phyloP scores from a whole-genome alignment of 37 sponge, comb jelly and placozoan genomes.

The Spongilla lacustris region DNA sequence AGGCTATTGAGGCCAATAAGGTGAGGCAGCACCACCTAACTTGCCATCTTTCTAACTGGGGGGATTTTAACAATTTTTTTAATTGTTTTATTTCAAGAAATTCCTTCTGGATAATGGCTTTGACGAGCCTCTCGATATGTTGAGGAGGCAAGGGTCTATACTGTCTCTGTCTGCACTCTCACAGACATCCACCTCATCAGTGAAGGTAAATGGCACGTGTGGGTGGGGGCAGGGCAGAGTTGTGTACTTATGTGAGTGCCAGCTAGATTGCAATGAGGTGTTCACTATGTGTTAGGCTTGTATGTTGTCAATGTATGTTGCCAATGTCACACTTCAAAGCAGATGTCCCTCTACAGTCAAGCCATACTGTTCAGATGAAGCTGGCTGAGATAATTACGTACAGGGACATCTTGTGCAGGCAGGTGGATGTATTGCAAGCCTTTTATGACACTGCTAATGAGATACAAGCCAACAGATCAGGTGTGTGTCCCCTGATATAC shows the following conservation, averaged over 20 bases:
- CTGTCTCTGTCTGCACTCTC: constrained; percentile 81
- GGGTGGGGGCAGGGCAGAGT: not conserved
- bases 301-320: too few relatives aligned
- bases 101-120: constrained; percentile 62
- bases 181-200: constrained; percentile 75
- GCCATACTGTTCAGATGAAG: constrained; percentile 67
- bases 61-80: too few relatives aligned
- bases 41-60: too few relatives aligned
- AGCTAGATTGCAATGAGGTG: too few relatives aligned
- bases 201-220: constrained; percentile 48
- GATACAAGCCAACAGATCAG: not conserved
- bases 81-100: constrained; percentile 33
- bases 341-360: too few relatives aligned
- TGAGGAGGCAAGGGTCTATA: constrained; percentile 82
- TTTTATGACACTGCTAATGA: constrained; percentile 57
- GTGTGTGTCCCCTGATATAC: not conserved
- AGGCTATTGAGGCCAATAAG: constrained; percentile 80
- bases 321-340: too few relatives aligned
- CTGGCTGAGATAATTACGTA: constrained; percentile 81
- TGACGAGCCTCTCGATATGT: constrained; percentile 18
- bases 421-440: constrained; percentile 72
- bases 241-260: not conserved
- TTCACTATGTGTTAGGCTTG: too few relatives aligned
- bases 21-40: too few relatives aligned
- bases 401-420: constrained; percentile 77